Evolutionary conservation across 2,797 vertebrate genomes (phyloP).

Genomic region (Helostoma temminkii): DNA sequence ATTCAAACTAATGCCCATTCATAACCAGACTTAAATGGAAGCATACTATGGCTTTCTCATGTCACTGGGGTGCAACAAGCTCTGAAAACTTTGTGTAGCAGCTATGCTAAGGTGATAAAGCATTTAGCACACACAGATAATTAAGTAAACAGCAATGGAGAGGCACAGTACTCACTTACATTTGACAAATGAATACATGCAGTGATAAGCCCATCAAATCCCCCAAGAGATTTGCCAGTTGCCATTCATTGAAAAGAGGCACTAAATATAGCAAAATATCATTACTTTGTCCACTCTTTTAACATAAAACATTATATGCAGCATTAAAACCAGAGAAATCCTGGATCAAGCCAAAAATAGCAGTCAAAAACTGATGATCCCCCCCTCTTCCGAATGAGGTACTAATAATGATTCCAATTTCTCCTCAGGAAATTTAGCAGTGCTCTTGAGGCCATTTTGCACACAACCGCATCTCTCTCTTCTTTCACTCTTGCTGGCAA

Average conservation of each 20-base stretch:
- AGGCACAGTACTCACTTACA: constrained; percentile 24
- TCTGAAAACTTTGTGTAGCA: constrained; percentile 38
- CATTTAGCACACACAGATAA: constrained; percentile 42
- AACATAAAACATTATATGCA: constrained; percentile 42
- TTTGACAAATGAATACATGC: constrained; percentile 54
- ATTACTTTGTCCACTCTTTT: constrained; percentile 37
- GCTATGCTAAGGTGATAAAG: constrained; percentile 61
- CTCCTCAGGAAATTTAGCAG: constrained; percentile 68
- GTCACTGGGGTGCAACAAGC: constrained; percentile 9
- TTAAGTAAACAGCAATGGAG: constrained; percentile 39
- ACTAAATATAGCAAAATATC: constrained; percentile 45
- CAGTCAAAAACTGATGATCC: constrained; percentile 55
- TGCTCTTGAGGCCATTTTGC: constrained; percentile 63
- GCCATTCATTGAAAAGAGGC: constrained; percentile 34
- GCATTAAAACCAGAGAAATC: constrained; percentile 41
- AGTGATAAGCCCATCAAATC: constrained; percentile 48
- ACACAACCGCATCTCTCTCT: constrained; percentile 72
- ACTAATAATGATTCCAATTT: constrained; percentile 66
- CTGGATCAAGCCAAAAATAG: constrained; percentile 51
- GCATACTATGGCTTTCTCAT: constrained; percentile 6
- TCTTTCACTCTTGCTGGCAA: constrained; percentile 70
- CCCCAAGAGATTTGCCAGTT: constrained; percentile 37
- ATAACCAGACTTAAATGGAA: constrained; percentile 3
- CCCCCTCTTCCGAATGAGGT: constrained; percentile 53
- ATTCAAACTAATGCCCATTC: not conserved